Evolutionary conservation across 2,888 invertebrate species (phyloP), one percentile per base, ranked within the genome.

Genomic region (Nemotelus pantherinus): DNA sequence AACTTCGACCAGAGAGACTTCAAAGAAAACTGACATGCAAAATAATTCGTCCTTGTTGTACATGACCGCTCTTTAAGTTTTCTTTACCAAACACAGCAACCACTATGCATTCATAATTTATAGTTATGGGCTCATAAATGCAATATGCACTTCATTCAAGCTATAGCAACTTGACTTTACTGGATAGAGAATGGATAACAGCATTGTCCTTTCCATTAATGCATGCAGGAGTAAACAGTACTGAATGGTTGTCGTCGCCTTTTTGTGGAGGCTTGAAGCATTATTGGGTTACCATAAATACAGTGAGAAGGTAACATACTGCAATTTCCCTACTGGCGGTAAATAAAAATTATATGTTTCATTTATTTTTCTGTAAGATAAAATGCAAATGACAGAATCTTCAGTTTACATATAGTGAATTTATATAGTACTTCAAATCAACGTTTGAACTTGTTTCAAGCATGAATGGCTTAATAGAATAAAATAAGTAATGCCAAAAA

Each of bases 131-230:
- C 72, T 77, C 77, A 74, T 76, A 78, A 68, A 76, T 79, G 79
- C 79, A 79, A 72, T 78, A 79, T 77, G 79, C 79, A 79, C 79
- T 79, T 79, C 78, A 79, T 79, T 79, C 77, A 79, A 79, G 76
- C 77, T 53, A 68, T 77, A 70, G 77, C 70, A 72, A 72, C 58
- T 72, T 45, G 50, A 68, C 68, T 68, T 68, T n/a, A 53, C 50
- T 68, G 48, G 68, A 3, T 4, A 5, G 9, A 48, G 39, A 50
- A 41, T 68, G 5, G 72, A 72, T n/a, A 60, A 47, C 72, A 58
- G 60, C 72, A 72, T 72, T 58, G 57, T 71, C 71, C 4, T 58
- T n/a, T 57, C 57, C n/a, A n/a, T 47, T 41, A 25, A 25, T 25
- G 50, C 50, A 25, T 5, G 57, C 57, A 57, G 57, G 57, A 57